Percentiles rank a stretch among this genome's conserved stretches.
These are phyloP conservation scores for Hyla sarda DNA, from an alignment of 2,113 vertebrate genomes.

Conservation along the genomic window DNA sequence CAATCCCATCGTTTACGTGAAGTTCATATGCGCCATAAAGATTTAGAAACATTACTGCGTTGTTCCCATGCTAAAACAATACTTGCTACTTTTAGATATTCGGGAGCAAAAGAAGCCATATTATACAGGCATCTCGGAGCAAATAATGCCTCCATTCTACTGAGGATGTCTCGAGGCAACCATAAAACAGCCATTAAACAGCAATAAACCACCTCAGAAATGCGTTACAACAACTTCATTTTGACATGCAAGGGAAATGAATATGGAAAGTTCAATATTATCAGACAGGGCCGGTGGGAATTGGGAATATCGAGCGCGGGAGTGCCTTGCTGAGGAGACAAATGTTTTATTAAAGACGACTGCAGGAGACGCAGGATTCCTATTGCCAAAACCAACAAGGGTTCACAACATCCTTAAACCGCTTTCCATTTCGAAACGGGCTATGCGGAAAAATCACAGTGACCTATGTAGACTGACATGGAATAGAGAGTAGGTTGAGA, in stretches of 20 bases:
- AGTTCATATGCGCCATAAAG: neutral
- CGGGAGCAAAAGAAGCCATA: neutral
- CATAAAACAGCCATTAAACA: constrained; percentile 44
- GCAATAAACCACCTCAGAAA: constrained; percentile 36
- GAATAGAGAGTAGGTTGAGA: neutral
- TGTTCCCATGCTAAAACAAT: neutral
- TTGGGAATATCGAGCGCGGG: neutral
- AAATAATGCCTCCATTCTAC: constrained; percentile 2
- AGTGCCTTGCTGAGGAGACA: constrained; percentile 21
- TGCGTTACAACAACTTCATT: constrained; percentile 33
- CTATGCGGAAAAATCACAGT: neutral
- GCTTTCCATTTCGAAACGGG: neutral
- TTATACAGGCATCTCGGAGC: neutral
- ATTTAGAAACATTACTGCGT: neutral
- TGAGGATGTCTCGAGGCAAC: constrained; percentile 26
- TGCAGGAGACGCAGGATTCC: constrained; percentile 14
- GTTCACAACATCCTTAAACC: neutral
- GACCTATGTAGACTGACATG: neutral
- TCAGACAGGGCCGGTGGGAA: constrained; percentile 41
- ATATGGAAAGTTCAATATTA: constrained; percentile 56
- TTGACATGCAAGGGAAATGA: constrained; percentile 41
- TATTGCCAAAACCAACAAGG: constrained; percentile 40
- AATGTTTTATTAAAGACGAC: constrained; percentile 34
- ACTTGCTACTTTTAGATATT: neutral
- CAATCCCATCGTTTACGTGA: neutral